These are phyloP conservation scores for Crypturellus undulatus DNA, from an alignment of 2,113 vertebrate genomes.

Conservation along the genomic window DNA sequence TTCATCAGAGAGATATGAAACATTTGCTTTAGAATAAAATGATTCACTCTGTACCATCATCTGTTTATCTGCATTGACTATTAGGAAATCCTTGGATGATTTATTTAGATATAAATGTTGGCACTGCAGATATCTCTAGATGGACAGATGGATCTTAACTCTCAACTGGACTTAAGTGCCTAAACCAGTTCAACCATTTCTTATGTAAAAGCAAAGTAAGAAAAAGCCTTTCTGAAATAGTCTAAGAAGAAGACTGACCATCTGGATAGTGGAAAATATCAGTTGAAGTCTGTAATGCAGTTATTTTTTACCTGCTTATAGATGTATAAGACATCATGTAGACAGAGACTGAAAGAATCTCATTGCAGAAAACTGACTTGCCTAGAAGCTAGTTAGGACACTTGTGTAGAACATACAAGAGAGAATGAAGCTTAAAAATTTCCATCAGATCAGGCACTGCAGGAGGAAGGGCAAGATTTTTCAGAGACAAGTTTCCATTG, in stretches of 20 bases:
- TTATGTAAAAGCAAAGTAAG: not conserved
- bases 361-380: not conserved
- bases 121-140: not conserved
- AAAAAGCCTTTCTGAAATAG: not conserved
- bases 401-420: not conserved
- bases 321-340: no score
- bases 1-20: not conserved
- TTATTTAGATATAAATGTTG: not conserved
- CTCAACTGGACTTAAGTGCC: not conserved
- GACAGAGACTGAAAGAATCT: not conserved
- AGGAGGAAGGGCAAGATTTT: not conserved
- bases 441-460: not conserved
- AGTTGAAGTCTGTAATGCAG: not conserved
- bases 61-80: not conserved
- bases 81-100: not conserved
- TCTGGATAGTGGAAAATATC: not conserved
- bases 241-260: not conserved
- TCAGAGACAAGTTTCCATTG: not conserved
- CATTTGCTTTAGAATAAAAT: not conserved
- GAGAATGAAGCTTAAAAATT: not conserved
- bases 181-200: not conserved
- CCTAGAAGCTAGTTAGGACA: not conserved
- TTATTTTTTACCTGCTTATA: not conserved
- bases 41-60: not conserved
- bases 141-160: not conserved